Base-by-base conservation (phyloP, 1,140 invertebrate species). In the Drosophila kohkoa region DNA sequence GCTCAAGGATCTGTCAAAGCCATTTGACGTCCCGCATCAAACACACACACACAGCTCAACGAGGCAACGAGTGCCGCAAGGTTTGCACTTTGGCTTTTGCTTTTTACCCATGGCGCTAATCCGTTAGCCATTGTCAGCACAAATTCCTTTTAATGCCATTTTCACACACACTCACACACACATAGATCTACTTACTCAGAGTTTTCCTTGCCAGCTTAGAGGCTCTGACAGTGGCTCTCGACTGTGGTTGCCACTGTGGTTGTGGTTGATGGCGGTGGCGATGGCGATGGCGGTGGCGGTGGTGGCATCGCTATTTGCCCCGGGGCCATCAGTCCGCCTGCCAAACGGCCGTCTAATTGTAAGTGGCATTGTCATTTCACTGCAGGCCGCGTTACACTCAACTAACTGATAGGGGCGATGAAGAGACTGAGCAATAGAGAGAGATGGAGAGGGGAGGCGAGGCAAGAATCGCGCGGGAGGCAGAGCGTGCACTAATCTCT, bases 61-160 rank as follows among this genome's bases (percentile, higher is more conserved):
- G 30, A 32, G 30, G 25, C 20, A 10, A 60, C 30, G 45, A 52
- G 32, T 3, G 52, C 62, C 81, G 69, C 57, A 79, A 70, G 60
- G 51, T 69, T 69, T 63, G 65, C 35, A 66, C 62, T 55, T 55
- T 71, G 58, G 65, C 60, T 68, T 82, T 74, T 64, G 57, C 70
- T 69, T 71, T 63, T 63, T 48, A 58, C 52, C 45, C 66, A 46
- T 66, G 46, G 54, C 52, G 80, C 65, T 89, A 89, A 88, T 88
- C 81, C 80, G 75, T 38, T 25, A 58, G 75, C 76, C 83, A 88
- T 81, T 88, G 83, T 88, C 77, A 89, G 75, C 68, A 78, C 35
- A 73, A 89, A 81, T 88, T 83, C 68, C 68, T 49, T 81, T 77
- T 83, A 87, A 87, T 88, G 70, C 65, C 77, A 76, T 82, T 86